Evolutionary conservation across 1,140 invertebrate genomes (phyloP).

Genomic region (Micrasema longulum): DNA sequence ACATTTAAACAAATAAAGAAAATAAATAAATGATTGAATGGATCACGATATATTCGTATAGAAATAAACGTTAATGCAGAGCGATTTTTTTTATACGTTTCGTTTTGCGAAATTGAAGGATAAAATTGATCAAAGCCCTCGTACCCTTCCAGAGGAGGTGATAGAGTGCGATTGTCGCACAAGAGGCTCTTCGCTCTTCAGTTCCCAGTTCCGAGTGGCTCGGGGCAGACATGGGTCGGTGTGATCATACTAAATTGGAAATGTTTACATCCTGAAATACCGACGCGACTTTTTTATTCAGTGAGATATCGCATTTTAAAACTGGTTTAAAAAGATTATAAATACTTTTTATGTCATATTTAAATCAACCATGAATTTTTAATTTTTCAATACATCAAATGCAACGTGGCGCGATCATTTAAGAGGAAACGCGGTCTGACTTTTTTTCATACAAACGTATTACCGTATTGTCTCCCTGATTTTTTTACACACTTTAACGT

Average conservation of each 20-base stretch:
- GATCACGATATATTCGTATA: neutral
- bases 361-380: no score
- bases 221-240: neutral
- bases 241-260: slow-evolving; percentile 2
- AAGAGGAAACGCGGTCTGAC: no score
- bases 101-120: neutral
- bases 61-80: no score
- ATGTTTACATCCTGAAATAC: slow-evolving; percentile 5
- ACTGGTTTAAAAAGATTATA: no score
- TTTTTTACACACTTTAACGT: no score
- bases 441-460: no score
- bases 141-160: neutral
- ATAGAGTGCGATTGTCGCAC: slow-evolving; percentile 17
- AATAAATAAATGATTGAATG: neutral
- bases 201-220: neutral
- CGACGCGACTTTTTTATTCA: no score
- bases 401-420: no score
- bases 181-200: slow-evolving; percentile 4
- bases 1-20: neutral
- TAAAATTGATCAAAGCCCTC: slow-evolving; percentile 13
- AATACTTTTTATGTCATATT: no score
- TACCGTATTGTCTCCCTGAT: no score
- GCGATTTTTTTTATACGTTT: neutral
- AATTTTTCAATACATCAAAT: no score
- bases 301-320: no score